Evolutionary conservation across 2,888 invertebrate genomes (phyloP).

Genomic region (Shargacucullia verbasci): DNA sequence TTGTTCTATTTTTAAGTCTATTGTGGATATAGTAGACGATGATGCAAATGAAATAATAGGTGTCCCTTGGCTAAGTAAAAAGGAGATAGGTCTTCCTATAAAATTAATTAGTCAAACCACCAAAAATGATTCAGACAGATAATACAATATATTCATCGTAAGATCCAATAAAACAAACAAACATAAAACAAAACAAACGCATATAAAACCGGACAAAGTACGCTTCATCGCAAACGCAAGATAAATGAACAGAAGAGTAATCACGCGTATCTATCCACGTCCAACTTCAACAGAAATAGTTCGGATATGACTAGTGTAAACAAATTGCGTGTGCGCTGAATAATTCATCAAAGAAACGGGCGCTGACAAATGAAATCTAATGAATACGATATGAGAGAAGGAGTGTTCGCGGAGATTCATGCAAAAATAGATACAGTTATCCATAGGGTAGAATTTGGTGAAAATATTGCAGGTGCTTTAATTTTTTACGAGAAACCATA

Average conservation of each 20-base stretch:
- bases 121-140: too few species aligned
- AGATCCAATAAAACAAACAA: slow-evolving; percentile 17
- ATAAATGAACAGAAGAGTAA: slow-evolving; percentile 63
- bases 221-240: slow-evolving; percentile 37
- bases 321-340: slow-evolving; percentile 82
- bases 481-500: slow-evolving; percentile 47
- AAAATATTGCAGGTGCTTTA: slow-evolving; percentile 54
- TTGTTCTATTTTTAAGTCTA: slow-evolving; percentile 20
- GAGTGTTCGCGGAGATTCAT: slow-evolving; percentile 70
- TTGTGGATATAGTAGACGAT: slow-evolving; percentile 1
- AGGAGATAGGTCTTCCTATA: too few species aligned
- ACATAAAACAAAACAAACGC: slow-evolving; percentile 27
- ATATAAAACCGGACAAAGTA: slow-evolving; percentile 40
- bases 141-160: slow-evolving; percentile 10
- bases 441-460: slow-evolving; percentile 34
- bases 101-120: neutral
- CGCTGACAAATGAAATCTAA: slow-evolving; percentile 87
- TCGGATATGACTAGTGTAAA: slow-evolving; percentile 74
- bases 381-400: slow-evolving; percentile 84
- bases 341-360: slow-evolving; percentile 85
- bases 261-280: slow-evolving; percentile 66
- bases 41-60: neutral
- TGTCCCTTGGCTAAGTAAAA: neutral
- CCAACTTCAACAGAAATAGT: slow-evolving; percentile 69
- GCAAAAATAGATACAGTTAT: slow-evolving; percentile 60